Evolutionary conservation across 2,113 vertebrate genomes (phyloP), one percentile per base, ranked within the genome.

Genomic region (Hystrix brachyura): DNA sequence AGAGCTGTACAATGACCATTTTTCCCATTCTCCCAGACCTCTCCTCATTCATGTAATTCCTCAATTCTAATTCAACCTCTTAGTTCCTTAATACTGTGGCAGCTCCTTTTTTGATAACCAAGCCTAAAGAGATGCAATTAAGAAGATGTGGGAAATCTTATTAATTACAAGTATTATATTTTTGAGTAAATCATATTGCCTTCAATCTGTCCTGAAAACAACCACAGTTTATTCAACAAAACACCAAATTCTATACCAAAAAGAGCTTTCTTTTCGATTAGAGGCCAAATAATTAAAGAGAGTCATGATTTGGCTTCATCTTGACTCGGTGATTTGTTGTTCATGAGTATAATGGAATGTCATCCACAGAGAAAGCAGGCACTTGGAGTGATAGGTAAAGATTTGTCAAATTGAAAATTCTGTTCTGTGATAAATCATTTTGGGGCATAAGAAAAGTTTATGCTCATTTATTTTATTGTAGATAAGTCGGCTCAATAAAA

Each of bases 391-490:
- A 95, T 74, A 90, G 81, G 76, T 94, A 21, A 90, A 92, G 21
- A 96, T 95, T 93, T 92, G 57, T 97, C 92, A 96, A 92, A 92
- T 0, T 94, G 78, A 96, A 95, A 71, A 80, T 97, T 97, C 62
- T 92, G 48, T 85, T 83, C 53, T 88, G 60, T 96, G 90, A 97
- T 95, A 94, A 94, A 95, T 95, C 89, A 83, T 71, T 85, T 79
- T 46, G 65, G 71, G 96, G 48, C n/a, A 82, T 79, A 46, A 94
- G 46, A 60, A 96, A 96, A 95, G 81, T 96, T 79, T 69, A 19
- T n/a, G 46, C 38, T 96, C 72, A 76, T 94, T 96, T 89, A 94
- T 96, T 91, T 95, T 79, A 72, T 76, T 96, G 48, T 91, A 89
- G 93, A 94, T 92, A 97, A 67, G 51, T 48, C 95, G 78, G 71